phyloP scores from a whole-genome alignment of 2,888 invertebrate species.

The Lasioglossum leucozonium region DNA sequence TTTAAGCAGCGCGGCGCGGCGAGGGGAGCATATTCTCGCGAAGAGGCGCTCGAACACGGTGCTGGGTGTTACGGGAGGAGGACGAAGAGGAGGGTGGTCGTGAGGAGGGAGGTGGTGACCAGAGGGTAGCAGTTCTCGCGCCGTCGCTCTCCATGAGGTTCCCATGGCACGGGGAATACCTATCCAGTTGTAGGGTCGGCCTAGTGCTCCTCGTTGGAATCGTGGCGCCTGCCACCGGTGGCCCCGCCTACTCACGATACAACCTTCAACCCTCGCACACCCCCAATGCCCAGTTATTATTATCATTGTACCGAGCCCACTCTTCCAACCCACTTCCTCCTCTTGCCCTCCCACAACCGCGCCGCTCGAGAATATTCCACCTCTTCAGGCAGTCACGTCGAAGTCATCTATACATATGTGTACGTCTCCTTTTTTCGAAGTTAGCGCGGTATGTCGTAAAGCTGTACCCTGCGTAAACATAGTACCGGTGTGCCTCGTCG shows the following conservation, averaged over 20 bases:
- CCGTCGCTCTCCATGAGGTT: slow-evolving; percentile 75
- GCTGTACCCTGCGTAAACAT: slow-evolving; percentile 30
- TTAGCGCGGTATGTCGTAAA: slow-evolving; percentile 16
- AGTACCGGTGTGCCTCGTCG: neutral
- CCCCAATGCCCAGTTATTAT: slow-evolving; percentile 73
- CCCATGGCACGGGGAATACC: slow-evolving; percentile 73
- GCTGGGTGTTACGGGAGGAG: slow-evolving; percentile 30
- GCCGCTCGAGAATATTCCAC: slow-evolving; percentile 35
- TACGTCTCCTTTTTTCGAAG: slow-evolving; percentile 20
- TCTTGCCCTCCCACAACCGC: slow-evolving; percentile 24
- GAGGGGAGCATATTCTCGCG: slow-evolving; percentile 54
- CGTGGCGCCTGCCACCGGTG: slow-evolving; percentile 73
- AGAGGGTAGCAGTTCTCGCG: slow-evolving; percentile 71
- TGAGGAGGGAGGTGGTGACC: slow-evolving; percentile 53
- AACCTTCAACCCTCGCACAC: slow-evolving; percentile 69
- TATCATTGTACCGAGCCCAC: slow-evolving; percentile 65
- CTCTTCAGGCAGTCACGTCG: slow-evolving; percentile 44
- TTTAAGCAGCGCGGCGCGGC: slow-evolving; percentile 28
- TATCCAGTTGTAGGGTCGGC: slow-evolving; percentile 78
- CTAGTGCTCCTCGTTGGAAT: slow-evolving; percentile 75
- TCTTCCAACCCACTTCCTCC: slow-evolving; percentile 8
- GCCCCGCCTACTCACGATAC: slow-evolving; percentile 80
- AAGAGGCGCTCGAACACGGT: slow-evolving; percentile 48
- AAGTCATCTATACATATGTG: slow-evolving; percentile 34
- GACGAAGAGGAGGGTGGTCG: slow-evolving; percentile 12